Percentiles rank a stretch among this genome's conserved stretches.
phyloP scores from a whole-genome alignment of 2,113 vertebrate species.

The Propithecus coquereli region DNA sequence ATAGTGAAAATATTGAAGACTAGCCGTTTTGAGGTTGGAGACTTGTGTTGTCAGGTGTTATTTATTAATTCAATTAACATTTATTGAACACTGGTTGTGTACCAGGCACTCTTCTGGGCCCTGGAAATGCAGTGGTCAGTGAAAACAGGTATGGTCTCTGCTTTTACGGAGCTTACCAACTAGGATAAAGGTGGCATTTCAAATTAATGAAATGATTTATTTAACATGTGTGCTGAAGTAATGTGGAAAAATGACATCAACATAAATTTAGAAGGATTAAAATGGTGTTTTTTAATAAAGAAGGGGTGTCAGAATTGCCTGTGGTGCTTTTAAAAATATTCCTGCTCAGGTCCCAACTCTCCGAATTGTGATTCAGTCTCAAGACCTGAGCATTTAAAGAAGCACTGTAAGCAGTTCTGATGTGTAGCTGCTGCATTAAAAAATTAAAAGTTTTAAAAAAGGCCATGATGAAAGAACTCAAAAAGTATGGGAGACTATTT shows the following conservation, averaged over 20 bases:
- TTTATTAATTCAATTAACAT: constrained; percentile 10
- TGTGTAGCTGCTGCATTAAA: not conserved
- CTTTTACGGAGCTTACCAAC: not conserved
- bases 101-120: not conserved
- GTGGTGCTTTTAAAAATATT: constrained; percentile 29
- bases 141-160: not conserved
- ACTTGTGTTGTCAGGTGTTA: not conserved
- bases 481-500: not conserved
- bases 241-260: constrained; percentile 33
- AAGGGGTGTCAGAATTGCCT: not conserved
- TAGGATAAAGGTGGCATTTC: constrained; percentile 36
- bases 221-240: constrained; percentile 12
- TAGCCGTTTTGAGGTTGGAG: not conserved
- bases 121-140: not conserved
- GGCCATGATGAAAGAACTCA: constrained; percentile 21
- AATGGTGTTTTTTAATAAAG: constrained; percentile 43
- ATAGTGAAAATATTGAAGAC: constrained; percentile 17
- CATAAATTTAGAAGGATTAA: constrained; percentile 30
- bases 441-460: not conserved
- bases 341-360: not conserved
- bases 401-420: not conserved
- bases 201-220: constrained; percentile 28
- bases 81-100: not conserved
- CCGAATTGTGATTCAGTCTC: constrained; percentile 19
- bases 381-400: constrained; percentile 53